A percentile compares a stretch with the other conserved stretches of the same genome.
These are phyloP conservation scores for Aphelinus certus DNA, from an alignment of 1,140 invertebrate species.

Conservation along the genomic window DNA sequence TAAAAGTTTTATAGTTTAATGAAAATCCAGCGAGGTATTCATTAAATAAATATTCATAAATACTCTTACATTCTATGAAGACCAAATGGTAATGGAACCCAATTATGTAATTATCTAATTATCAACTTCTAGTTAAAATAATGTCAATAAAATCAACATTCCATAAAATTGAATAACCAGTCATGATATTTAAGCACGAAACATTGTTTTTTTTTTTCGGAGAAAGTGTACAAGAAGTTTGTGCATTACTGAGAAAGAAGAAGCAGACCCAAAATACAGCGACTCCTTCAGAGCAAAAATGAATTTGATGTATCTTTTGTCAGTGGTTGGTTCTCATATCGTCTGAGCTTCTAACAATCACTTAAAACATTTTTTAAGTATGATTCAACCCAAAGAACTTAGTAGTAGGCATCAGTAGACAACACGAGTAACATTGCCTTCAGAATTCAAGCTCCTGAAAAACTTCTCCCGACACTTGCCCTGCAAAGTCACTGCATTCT, in stretches of 20 bases:
- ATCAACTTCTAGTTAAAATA: no score
- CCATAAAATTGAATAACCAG: neutral
- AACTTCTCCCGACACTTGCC: neutral
- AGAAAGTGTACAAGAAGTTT: neutral
- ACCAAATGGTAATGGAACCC: no score
- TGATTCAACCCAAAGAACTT: no score
- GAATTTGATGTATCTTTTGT: no score
- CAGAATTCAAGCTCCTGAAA: neutral
- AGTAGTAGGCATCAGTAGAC: no score
- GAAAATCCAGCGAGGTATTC: constrained; percentile 26
- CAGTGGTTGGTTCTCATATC: no score
- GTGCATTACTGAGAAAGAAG: constrained; percentile 24
- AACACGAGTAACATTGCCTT: neutral
- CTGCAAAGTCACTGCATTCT: constrained; percentile 15
- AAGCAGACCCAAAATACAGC: constrained; percentile 25
- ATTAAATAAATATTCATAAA: no score
- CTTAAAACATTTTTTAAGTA: no score
- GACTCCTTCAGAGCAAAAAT: neutral
- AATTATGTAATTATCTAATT: no score
- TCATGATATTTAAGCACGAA: neutral
- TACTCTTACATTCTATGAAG: no score
- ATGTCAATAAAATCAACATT: no score
- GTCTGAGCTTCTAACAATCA: no score
- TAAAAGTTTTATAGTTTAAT: constrained; percentile 3
- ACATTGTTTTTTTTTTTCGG: neutral